Conservation (phyloP, 1,140 invertebrate species). For the Apis dorsata region DNA sequence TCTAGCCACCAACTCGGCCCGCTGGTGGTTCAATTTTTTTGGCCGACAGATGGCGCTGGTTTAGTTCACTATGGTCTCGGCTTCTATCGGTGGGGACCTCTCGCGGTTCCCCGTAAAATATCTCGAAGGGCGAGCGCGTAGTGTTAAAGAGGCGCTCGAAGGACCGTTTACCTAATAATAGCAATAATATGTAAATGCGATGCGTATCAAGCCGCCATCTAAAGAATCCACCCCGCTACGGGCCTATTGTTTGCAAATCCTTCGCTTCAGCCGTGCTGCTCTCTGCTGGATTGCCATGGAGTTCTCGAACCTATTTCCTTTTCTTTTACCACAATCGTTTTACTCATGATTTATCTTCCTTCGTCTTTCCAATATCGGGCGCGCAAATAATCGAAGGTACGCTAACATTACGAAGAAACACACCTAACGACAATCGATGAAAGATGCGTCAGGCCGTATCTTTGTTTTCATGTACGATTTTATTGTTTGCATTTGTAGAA, state of each 20-base stretch:
- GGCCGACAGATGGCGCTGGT: slow-evolving; percentile 53
- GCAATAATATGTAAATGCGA: slow-evolving; percentile 80
- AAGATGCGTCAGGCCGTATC: not conserved
- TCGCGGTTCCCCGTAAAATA: slow-evolving; percentile 73
- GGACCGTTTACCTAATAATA: slow-evolving; percentile 80
- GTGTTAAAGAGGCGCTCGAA: slow-evolving; percentile 77
- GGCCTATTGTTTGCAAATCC: slow-evolving; percentile 79
- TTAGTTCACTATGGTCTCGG: slow-evolving; percentile 14
- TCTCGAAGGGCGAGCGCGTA: slow-evolving; percentile 71
- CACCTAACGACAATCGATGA: slow-evolving; percentile 16
- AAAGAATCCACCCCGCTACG: slow-evolving; percentile 76
- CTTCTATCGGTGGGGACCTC: slow-evolving; percentile 59
- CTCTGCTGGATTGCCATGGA: slow-evolving; percentile 46
- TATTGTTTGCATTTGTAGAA: not conserved
- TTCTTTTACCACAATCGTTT: not conserved
- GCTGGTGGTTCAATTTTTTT: slow-evolving; percentile 69
- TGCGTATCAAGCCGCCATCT: slow-evolving; percentile 78
- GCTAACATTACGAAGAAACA: slow-evolving; percentile 5
- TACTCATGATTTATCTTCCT: not conserved
- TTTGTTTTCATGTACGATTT: not conserved
- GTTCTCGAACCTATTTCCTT: slow-evolving; percentile 21
- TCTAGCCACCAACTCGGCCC: slow-evolving; percentile 69
- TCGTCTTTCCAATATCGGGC: not conserved
- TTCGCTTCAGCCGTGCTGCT: slow-evolving; percentile 67
- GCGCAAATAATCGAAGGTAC: slow-evolving; percentile 41